Percentiles rank a stretch among this genome's conserved stretches.
Conservation (phyloP, 2,888 invertebrate species). For the Schrankia costaestrigalis region DNA sequence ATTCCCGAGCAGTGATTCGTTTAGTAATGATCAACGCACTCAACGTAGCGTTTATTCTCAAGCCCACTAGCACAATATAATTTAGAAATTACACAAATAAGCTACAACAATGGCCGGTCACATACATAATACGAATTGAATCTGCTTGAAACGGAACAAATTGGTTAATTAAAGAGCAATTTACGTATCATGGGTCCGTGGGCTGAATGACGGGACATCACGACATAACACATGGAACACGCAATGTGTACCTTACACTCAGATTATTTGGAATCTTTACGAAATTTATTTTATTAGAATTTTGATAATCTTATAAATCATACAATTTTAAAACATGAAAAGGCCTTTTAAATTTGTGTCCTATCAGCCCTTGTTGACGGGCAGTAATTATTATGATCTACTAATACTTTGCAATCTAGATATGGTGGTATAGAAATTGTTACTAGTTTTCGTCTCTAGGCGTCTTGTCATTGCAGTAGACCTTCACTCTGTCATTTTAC, state of each 20-base stretch:
- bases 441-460: too few species aligned
- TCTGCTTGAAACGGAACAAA: constrained; percentile 63
- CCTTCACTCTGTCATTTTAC: too few species aligned
- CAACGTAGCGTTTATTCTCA: constrained; percentile 15
- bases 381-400: too few species aligned
- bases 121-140: constrained; percentile 42
- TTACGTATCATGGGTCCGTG: constrained; percentile 54
- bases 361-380: too few species aligned
- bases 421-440: too few species aligned
- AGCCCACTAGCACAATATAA: constrained; percentile 24
- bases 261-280: constrained; percentile 5
- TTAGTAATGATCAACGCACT: constrained; percentile 16
- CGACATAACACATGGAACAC: constrained; percentile 13
- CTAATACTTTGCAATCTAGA: too few species aligned
- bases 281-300: background rate
- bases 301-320: too few species aligned
- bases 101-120: constrained; percentile 37
- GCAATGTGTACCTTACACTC: constrained; percentile 12
- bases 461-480: too few species aligned
- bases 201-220: constrained; percentile 40
- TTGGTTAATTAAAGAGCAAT: constrained; percentile 66
- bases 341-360: too few species aligned
- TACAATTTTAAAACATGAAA: too few species aligned
- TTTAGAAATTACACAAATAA: constrained; percentile 42
- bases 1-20: constrained; percentile 12